phyloP scores from a whole-genome alignment of 2,113 vertebrate species.

The Brachyistius frenatus region DNA sequence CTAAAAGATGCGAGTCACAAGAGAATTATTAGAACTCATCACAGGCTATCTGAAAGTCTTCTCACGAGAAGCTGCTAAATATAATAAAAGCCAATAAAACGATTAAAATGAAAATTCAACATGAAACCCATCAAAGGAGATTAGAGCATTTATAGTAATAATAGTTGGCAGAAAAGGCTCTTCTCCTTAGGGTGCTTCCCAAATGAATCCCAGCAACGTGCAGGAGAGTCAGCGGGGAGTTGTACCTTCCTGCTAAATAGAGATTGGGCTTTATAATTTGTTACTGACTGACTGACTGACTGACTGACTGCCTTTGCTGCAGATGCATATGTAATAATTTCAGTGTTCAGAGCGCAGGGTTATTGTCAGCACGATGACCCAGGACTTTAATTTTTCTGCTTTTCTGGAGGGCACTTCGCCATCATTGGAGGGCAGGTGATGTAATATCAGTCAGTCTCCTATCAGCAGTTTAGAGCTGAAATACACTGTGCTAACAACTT shows the following conservation, averaged over 20 bases:
- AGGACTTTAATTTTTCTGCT: background rate
- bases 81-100: constrained; percentile 44
- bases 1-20: constrained; percentile 23
- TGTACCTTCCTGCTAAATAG: background rate
- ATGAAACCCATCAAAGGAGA: constrained; percentile 39
- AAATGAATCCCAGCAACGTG: constrained; percentile 28
- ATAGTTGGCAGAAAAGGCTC: constrained; percentile 22
- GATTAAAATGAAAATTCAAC: constrained; percentile 29
- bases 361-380: background rate
- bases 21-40: constrained; percentile 48
- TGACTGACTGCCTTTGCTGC: background rate
- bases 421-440: constrained; percentile 6
- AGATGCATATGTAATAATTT: constrained; percentile 14
- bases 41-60: constrained; percentile 23
- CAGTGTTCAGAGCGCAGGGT: constrained; percentile 18
- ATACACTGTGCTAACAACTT: background rate
- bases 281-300: background rate
- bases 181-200: constrained; percentile 18
- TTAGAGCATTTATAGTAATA: constrained; percentile 30
- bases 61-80: constrained; percentile 39
- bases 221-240: constrained; percentile 29
- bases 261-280: constrained; percentile 2
- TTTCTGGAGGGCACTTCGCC: constrained; percentile 7
- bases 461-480: constrained; percentile 32
- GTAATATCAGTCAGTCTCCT: constrained; percentile 19